These are phyloP conservation scores for Hippocampus abdominalis DNA, from an alignment of 2,113 vertebrate species.

Conservation along the genomic window DNA sequence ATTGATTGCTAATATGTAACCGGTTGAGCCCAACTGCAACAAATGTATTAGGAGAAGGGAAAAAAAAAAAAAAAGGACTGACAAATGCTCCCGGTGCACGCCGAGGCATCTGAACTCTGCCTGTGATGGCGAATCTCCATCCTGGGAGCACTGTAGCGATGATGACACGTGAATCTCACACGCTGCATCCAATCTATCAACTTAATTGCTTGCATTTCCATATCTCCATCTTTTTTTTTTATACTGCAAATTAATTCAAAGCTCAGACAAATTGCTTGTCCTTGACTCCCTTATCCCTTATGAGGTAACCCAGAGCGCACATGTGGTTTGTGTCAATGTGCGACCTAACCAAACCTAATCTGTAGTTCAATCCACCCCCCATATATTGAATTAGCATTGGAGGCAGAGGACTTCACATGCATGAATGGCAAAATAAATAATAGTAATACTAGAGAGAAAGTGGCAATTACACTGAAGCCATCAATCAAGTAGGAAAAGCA, in stretches of 20 bases:
- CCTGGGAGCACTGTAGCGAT: conserved; percentile 39
- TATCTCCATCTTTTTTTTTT: conserved; percentile 60
- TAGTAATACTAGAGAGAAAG: conserved; percentile 38
- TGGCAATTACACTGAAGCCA: conserved; percentile 35
- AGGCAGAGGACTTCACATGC: conserved; percentile 41
- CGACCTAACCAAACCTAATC: conserved; percentile 42
- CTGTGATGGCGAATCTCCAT: conserved; percentile 39
- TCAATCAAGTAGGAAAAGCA: conserved; percentile 29
- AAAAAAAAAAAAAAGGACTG: background rate
- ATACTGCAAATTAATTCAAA: conserved; percentile 70
- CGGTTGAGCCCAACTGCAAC: background rate
- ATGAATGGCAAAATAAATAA: conserved; percentile 45
- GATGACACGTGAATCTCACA: conserved; percentile 49
- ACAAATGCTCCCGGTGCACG: conserved; percentile 18
- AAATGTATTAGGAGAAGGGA: background rate
- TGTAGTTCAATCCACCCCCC: conserved; percentile 34
- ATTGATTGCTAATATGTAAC: background rate
- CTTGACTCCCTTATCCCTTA: conserved; percentile 56
- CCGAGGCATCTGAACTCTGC: conserved; percentile 45
- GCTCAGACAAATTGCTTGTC: conserved; percentile 65
- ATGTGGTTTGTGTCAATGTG: conserved; percentile 22
- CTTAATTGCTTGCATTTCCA: conserved; percentile 73
- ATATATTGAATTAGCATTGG: conserved; percentile 42
- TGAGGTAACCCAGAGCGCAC: conserved; percentile 26
- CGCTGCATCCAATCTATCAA: conserved; percentile 70